Evolutionary conservation across 2,888 invertebrate genomes (phyloP), one percentile per base, ranked within the genome.

Genomic region (Anaspis maculata): DNA sequence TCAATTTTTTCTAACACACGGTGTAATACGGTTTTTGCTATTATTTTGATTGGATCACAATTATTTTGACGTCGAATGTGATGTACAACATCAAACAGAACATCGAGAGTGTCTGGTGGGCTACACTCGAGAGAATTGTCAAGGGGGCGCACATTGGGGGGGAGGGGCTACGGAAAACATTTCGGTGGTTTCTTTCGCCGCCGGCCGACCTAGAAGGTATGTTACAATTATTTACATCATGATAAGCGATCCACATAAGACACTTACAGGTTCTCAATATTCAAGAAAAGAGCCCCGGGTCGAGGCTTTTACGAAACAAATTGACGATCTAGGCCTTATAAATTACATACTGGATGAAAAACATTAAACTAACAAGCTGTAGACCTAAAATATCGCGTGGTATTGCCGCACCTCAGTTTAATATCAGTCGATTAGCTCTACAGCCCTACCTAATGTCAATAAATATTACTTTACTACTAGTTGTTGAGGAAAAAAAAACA

Each of bases 41-140:
- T n/a, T n/a, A n/a, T n/a, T n/a, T n/a, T n/a, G 22, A 26, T 30
- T 36, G 35, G 35, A 39, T 39, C 39, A 39, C 39, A 39, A 35
- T 35, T 39, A 39, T 27, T 39, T 39, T 39, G 39, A 39, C 39
- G 39, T 32, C 29, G 27, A 34, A 41, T 47, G 19, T 45, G 44
- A 40, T 42, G 42, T 45, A 45, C 13, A n/a, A 27, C 27, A 27
- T 12, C n/a, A 13, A 25, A 6, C 13, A 4, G 9, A 5, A 27
- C 27, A 13, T 13, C 12, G n/a, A 9, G n/a, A n/a, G n/a, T n/a
- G n/a, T n/a, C n/a, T n/a, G n/a, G n/a, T n/a, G n/a, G n/a, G n/a
- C n/a, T n/a, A n/a, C n/a, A n/a, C n/a, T n/a, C n/a, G n/a, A n/a
- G n/a, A n/a, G n/a, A n/a, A n/a, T n/a, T n/a, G n/a, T n/a, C n/a